A percentile compares a stretch with the other conserved stretches of the same genome.
Evolutionary conservation across 2,797 vertebrate genomes (phyloP).

Genomic region (Phalanger gymnotis): DNA sequence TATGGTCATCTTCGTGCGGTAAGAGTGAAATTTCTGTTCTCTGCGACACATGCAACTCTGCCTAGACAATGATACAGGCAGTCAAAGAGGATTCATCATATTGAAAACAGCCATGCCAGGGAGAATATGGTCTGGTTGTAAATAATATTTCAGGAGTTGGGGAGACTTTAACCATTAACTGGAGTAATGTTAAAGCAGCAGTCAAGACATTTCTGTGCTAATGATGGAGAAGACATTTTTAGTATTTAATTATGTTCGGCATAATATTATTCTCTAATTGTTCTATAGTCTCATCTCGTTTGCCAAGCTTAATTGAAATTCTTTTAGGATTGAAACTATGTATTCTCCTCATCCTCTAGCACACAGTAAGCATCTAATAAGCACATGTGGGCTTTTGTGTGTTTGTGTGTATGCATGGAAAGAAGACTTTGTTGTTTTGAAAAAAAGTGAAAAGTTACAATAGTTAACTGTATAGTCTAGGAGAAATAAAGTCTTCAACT

Average conservation of each 20-base stretch:
- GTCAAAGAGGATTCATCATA: conserved; percentile 47
- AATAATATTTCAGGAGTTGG: conserved; percentile 48
- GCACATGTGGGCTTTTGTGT: background rate
- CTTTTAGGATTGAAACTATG: background rate
- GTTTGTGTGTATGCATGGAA: background rate
- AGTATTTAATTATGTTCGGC: conserved; percentile 1
- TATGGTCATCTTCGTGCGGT: background rate
- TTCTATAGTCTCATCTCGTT: conserved; percentile 12
- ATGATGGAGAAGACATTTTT: conserved; percentile 41
- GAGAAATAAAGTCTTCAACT: background rate
- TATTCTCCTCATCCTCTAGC: background rate
- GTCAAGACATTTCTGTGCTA: conserved; percentile 24
- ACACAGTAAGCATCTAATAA: background rate
- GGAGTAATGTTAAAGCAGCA: conserved; percentile 12
- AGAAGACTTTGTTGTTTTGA: background rate
- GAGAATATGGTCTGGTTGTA: conserved; percentile 27
- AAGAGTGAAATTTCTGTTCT: conserved; percentile 31
- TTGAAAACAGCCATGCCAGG: conserved; percentile 53
- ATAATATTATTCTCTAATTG: conserved; percentile 21
- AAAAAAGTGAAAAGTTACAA: background rate
- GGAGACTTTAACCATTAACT: conserved; percentile 30
- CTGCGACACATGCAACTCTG: background rate
- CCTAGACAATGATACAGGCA: background rate
- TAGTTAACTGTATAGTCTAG: background rate
- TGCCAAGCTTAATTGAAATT: background rate